Evolutionary conservation across 2,113 vertebrate genomes (phyloP).

Genomic region (Vidua chalybeata): DNA sequence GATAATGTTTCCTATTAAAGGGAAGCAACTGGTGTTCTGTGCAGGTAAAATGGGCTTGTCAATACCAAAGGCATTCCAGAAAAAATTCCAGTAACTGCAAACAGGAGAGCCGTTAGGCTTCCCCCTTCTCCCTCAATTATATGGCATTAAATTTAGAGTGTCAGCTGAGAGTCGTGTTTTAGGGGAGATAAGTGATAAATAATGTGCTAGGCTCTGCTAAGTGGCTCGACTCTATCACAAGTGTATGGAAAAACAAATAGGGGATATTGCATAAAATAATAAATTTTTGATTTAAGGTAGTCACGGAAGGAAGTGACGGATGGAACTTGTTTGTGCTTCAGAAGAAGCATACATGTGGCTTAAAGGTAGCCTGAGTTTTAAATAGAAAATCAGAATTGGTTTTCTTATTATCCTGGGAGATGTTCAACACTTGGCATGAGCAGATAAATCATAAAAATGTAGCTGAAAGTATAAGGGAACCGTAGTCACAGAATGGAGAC

Average conservation of each 20-base stretch:
- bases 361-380: constrained; percentile 28
- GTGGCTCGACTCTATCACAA: background rate
- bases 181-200: constrained; percentile 21
- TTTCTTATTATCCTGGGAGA: constrained; percentile 40
- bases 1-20: background rate
- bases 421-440: background rate
- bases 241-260: constrained; percentile 38
- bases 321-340: background rate
- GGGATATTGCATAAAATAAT: constrained; percentile 23
- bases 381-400: constrained; percentile 26
- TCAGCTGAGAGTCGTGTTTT: background rate
- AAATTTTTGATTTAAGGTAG: constrained; percentile 6
- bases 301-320: background rate
- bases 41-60: background rate
- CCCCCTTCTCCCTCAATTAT: background rate
- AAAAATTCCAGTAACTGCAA: background rate
- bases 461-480: background rate
- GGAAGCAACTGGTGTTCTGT: background rate
- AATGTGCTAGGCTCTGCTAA: constrained; percentile 15
- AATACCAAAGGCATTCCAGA: background rate
- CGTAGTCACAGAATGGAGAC: background rate
- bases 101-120: background rate
- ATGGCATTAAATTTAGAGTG: background rate
- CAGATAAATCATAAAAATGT: constrained; percentile 28
- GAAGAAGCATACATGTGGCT: background rate